A percentile compares a stretch with the other conserved stretches of the same genome.
Conservation (phyloP, 2,797 vertebrate species). For the Hippopotamyrus pictus region DNA sequence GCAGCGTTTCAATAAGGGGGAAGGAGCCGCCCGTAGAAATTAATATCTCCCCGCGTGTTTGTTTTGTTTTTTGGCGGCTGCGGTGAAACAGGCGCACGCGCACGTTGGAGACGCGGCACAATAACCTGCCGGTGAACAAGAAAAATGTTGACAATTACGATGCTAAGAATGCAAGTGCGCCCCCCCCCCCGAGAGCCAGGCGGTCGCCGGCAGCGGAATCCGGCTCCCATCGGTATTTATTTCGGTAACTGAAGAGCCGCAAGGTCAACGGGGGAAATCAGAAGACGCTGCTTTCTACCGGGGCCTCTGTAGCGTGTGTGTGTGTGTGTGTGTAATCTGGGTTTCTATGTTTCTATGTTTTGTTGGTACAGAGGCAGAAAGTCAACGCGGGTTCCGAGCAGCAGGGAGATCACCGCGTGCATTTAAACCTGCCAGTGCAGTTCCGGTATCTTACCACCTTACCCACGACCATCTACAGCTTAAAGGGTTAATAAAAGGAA, state of each 20-base stretch:
- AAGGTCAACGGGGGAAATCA: conserved; percentile 35
- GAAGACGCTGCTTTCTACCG: not conserved
- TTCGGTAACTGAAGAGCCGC: conserved; percentile 52
- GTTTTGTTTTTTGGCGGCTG: not conserved
- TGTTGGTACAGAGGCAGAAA: not conserved
- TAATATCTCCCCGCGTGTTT: not conserved
- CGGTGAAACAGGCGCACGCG: not conserved
- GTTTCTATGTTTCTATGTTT: not conserved
- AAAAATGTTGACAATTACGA: conserved; percentile 62
- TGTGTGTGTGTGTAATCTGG: not conserved
- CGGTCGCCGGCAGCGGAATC: conserved; percentile 45
- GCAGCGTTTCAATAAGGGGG: not conserved
- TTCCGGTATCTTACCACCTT: too few species aligned
- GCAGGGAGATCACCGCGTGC: not conserved
- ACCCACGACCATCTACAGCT: not conserved
- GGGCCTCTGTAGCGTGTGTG: not conserved
- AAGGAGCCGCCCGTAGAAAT: not conserved
- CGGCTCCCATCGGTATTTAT: conserved; percentile 39
- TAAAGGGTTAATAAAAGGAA: not conserved
- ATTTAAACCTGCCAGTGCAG: not conserved
- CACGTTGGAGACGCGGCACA: conserved; percentile 22
- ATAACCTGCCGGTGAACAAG: conserved; percentile 39
- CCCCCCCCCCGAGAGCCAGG: conserved; percentile 30
- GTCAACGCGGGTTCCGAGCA: not conserved
- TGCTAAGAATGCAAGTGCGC: conserved; percentile 54